phyloP scores from a whole-genome alignment of 2,888 invertebrate species.

The Acleris literana region DNA sequence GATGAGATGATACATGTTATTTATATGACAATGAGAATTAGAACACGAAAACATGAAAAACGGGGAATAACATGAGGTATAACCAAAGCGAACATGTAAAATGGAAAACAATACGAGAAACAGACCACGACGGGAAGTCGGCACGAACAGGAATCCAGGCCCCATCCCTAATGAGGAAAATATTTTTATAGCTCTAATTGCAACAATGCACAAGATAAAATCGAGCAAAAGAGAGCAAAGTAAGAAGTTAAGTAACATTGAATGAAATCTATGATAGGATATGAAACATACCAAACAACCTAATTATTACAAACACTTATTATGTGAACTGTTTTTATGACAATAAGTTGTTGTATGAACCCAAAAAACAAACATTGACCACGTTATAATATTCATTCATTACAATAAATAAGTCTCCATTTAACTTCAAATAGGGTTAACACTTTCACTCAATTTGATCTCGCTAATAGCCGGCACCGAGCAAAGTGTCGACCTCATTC shows the following conservation, averaged over 20 bases:
- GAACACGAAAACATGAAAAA: neutral
- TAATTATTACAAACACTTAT: too few relatives aligned
- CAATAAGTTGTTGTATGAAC: too few relatives aligned
- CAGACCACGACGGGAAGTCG: slow-evolving; percentile 29
- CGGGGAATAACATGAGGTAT: neutral
- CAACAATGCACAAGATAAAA: too few relatives aligned
- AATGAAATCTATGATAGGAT: too few relatives aligned
- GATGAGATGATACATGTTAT: neutral
- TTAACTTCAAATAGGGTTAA: too few relatives aligned
- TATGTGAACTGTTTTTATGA: too few relatives aligned
- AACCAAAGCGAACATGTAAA: slow-evolving; percentile 15
- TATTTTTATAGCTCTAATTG: neutral
- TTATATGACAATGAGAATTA: slow-evolving; percentile 8
- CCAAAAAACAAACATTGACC: too few relatives aligned
- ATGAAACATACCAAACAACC: too few relatives aligned
- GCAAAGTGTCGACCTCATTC: slow-evolving; percentile 7
- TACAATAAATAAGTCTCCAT: too few relatives aligned
- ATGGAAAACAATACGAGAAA: slow-evolving; percentile 16
- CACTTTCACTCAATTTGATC: slow-evolving; percentile 23
- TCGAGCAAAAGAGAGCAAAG: too few relatives aligned
- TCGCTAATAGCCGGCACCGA: slow-evolving; percentile 16
- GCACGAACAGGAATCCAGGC: slow-evolving; percentile 31
- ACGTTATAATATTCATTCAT: too few relatives aligned
- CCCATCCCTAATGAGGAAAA: slow-evolving; percentile 24
- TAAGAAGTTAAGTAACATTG: too few relatives aligned